Evolutionary conservation across 2,113 vertebrate genomes (phyloP).

Genomic region (Zosterops lateralis): DNA sequence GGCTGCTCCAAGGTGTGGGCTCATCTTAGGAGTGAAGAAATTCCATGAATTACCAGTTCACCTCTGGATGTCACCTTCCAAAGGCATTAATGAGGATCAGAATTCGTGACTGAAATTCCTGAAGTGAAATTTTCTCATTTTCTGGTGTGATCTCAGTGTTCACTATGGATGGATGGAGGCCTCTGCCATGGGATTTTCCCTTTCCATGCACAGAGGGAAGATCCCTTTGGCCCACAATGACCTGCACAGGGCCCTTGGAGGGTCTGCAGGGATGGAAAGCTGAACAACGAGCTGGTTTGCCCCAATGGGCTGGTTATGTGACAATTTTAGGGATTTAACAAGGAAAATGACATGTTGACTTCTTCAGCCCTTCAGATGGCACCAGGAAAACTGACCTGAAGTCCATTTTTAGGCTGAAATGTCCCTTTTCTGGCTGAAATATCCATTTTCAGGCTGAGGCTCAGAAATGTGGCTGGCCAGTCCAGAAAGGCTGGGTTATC

Average conservation of each 20-base stretch:
- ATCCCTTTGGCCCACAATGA: accelerated
- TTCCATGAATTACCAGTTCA: neutral
- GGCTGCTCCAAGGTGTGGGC: neutral
- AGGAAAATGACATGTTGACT: neutral
- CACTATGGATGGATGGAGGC: accelerated
- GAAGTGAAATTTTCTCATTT: neutral
- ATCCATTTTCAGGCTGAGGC: neutral
- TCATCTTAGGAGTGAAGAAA: neutral
- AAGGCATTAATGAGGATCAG: neutral
- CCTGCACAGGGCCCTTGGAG: neutral
- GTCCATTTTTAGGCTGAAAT: neutral
- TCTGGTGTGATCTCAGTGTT: neutral
- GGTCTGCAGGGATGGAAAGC: neutral
- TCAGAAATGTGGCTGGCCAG: neutral
- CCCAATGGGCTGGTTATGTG: neutral
- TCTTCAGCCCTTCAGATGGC: neutral
- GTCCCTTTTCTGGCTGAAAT: neutral
- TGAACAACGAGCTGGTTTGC: neutral
- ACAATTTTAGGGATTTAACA: neutral
- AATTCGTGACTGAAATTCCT: neutral
- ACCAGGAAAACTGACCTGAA: neutral
- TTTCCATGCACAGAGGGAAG: neutral
- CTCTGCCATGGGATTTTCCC: neutral
- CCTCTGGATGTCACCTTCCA: neutral
- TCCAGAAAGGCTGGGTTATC: neutral